Evolutionary conservation across 2,888 invertebrate species (phyloP).

Genomic region (Nesidiocoris tenuis): DNA sequence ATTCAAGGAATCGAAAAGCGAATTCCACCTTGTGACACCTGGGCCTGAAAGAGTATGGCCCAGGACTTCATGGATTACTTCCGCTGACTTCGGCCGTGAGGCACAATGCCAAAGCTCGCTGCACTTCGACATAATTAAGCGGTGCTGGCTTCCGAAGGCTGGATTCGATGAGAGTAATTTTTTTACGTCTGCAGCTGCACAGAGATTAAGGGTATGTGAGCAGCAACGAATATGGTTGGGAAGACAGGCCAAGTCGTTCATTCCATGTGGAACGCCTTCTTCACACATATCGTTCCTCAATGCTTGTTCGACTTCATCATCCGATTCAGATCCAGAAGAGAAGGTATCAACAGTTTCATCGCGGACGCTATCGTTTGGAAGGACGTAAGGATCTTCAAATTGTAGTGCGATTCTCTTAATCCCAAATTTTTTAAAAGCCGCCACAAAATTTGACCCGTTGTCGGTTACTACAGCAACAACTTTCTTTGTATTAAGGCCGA

Average conservation of each 20-base stretch:
- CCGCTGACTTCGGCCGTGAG: conserved; percentile 16
- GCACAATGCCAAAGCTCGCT: conserved; percentile 26
- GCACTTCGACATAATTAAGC: conserved; percentile 24
- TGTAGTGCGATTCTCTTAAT: conserved; percentile 20
- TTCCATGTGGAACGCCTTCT: neutral
- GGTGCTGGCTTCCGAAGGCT: conserved; percentile 4
- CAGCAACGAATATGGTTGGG: conserved; percentile 30
- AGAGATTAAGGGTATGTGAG: conserved; percentile 23
- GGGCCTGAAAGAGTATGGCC: conserved; percentile 34
- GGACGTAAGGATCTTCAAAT: conserved; percentile 15
- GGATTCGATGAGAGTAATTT: neutral
- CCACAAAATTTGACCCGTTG: conserved; percentile 37
- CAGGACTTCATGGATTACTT: conserved; percentile 23
- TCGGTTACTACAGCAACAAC: conserved; percentile 36
- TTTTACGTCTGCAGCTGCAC: conserved; percentile 15
- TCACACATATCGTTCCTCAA: neutral
- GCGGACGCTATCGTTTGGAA: neutral
- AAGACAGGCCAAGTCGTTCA: conserved; percentile 9
- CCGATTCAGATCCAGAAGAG: conserved; percentile 12
- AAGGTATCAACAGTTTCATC: neutral
- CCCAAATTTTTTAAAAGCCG: conserved; percentile 40
- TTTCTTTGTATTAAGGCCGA: conserved; percentile 12
- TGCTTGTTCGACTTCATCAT: neutral
- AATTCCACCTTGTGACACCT: conserved; percentile 32
- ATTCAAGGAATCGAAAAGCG: conserved; percentile 14